Percentiles rank a stretch among this genome's conserved stretches.
phyloP scores from a whole-genome alignment of 2,797 vertebrate genomes.

The Hippopotamyrus pictus region DNA sequence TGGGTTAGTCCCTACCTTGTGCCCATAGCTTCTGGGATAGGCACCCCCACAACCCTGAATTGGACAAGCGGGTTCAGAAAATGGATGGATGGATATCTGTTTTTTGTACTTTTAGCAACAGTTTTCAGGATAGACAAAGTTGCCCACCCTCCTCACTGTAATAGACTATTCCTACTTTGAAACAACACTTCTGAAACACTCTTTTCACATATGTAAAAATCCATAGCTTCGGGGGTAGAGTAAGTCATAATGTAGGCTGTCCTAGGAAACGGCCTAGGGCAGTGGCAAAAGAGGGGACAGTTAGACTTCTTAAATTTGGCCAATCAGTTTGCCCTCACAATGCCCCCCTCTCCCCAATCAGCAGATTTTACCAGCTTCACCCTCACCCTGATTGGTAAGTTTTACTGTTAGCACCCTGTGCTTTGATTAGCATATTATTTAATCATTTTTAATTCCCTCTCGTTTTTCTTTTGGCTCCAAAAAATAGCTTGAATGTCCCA shows the following conservation, averaged over 20 bases:
- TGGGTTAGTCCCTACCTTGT: background rate
- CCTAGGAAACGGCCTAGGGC: background rate
- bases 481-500: background rate
- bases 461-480: background rate
- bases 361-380: background rate
- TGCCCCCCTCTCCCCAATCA: background rate
- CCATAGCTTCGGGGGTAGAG: background rate
- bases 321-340: background rate
- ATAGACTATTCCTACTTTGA: background rate
- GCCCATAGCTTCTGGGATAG: background rate
- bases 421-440: background rate
- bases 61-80: background rate
- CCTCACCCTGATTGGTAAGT: background rate
- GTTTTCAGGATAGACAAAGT: background rate
- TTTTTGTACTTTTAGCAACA: background rate
- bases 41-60: background rate
- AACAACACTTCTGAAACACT: background rate
- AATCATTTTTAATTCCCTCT: background rate
- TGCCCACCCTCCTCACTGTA: background rate
- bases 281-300: background rate
- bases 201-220: background rate
- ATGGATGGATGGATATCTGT: background rate
- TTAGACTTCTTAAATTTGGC: background rate
- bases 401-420: background rate
- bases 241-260: background rate